These are phyloP conservation scores for Lasioglossum vierecki DNA, from an alignment of 2,888 invertebrate genomes.

Conservation along the genomic window DNA sequence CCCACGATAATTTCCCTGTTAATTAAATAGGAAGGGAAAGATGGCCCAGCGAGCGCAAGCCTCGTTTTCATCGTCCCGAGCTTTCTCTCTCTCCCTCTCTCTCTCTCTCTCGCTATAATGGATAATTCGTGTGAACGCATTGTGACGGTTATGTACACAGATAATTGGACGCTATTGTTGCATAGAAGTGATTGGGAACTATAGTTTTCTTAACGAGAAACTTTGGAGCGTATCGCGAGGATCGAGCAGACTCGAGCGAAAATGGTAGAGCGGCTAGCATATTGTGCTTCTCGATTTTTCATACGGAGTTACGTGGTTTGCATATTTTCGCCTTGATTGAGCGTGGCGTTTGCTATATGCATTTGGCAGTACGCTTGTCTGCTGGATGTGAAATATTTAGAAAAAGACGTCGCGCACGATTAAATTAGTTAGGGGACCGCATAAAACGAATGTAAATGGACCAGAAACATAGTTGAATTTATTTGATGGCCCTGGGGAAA, in stretches of 20 bases:
- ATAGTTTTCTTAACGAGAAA: not conserved
- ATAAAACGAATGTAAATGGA: not conserved
- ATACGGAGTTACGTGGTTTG: not conserved
- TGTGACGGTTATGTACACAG: not conserved
- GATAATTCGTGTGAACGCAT: not conserved
- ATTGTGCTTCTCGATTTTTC: not conserved
- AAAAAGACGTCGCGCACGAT: not conserved
- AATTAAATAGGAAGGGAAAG: constrained; percentile 44
- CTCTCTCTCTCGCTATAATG: not conserved
- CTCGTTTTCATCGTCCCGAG: not conserved
- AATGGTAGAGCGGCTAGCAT: not conserved
- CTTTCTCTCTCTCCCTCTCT: not conserved
- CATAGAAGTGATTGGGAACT: not conserved
- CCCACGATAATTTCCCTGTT: constrained; percentile 38
- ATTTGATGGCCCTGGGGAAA: not conserved
- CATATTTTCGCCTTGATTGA: not conserved
- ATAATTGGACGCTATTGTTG: not conserved
- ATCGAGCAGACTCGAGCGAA: not conserved
- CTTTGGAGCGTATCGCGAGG: not conserved
- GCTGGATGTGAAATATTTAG: not conserved
- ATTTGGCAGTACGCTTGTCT: not conserved
- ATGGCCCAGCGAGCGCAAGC: not conserved
- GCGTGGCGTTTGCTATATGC: too few species aligned
- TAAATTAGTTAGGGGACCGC: not conserved
- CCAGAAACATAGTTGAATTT: not conserved